phyloP scores from a whole-genome alignment of 2,888 invertebrate genomes.

The Thecocarcelia acutangulata region DNA sequence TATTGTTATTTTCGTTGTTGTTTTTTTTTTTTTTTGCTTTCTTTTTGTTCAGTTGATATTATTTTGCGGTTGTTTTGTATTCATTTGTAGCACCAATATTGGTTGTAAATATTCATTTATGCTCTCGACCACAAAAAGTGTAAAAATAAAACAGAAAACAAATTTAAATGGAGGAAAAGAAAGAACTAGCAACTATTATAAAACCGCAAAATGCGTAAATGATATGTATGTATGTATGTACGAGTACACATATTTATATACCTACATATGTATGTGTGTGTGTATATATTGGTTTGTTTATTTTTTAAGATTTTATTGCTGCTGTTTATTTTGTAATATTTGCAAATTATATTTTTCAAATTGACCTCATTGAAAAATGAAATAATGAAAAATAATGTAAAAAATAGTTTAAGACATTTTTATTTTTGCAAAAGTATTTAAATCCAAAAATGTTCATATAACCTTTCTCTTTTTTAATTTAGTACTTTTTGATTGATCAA shows the following conservation, averaged over 20 bases:
- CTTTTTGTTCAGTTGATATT: conserved; percentile 53
- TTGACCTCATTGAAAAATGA: conserved; percentile 58
- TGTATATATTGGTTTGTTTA: background rate
- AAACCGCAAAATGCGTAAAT: conserved; percentile 68
- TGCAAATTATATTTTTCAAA: conserved; percentile 48
- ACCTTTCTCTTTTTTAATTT: too few relatives aligned
- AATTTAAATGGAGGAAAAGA: conserved; percentile 25
- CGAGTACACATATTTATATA: conserved; percentile 23
- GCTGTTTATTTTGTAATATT: conserved; percentile 35
- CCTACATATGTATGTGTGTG: background rate
- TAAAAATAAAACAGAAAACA: conserved; percentile 29
- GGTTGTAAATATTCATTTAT: conserved; percentile 69
- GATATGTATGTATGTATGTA: conserved; percentile 62
- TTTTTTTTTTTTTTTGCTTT: conserved; percentile 14
- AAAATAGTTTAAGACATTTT: background rate
- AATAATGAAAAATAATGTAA: conserved; percentile 48
- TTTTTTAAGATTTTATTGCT: conserved; percentile 26
- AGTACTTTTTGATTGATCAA: too few relatives aligned
- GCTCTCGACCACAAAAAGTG: conserved; percentile 64
- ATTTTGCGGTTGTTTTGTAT: conserved; percentile 68
- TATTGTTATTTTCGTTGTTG: conserved; percentile 19
- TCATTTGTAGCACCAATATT: conserved; percentile 61
- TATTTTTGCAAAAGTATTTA: too few relatives aligned
- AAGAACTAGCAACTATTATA: conserved; percentile 56
- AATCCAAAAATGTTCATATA: too few relatives aligned